A percentile compares a stretch with the other conserved stretches of the same genome.
Evolutionary conservation across 2,113 vertebrate species (phyloP).

Genomic region (Helogale parvula): DNA sequence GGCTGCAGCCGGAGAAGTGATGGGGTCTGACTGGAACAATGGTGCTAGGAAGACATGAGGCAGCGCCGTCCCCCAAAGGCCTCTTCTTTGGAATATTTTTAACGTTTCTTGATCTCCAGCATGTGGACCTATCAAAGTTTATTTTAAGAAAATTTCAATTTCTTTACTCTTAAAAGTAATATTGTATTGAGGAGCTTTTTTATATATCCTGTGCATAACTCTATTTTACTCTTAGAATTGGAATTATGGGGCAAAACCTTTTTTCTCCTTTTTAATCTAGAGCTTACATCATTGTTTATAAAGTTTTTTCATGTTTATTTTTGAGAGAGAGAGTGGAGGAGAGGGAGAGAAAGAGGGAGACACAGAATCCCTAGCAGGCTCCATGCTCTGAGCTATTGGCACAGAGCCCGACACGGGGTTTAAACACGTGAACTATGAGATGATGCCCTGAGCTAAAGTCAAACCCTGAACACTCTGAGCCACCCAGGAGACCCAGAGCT

Average conservation of each 20-base stretch:
- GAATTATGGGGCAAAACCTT: constrained; percentile 25
- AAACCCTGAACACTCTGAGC: too few relatives aligned
- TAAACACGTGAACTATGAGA: too few relatives aligned
- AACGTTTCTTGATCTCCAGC: background rate
- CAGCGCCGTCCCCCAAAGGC: background rate
- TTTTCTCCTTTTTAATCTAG: background rate
- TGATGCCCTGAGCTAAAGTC: too few relatives aligned
- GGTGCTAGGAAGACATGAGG: background rate
- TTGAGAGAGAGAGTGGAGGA: too few relatives aligned
- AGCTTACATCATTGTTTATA: background rate
- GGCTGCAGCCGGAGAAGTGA: too few relatives aligned
- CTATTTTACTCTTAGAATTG: background rate
- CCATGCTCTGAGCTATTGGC: too few relatives aligned
- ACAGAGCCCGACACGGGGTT: too few relatives aligned
- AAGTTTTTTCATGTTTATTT: too few relatives aligned
- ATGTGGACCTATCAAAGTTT: background rate
- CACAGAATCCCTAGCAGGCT: too few relatives aligned
- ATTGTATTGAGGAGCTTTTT: background rate
- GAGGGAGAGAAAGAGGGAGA: too few relatives aligned
- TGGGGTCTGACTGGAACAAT: background rate
- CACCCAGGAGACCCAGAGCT: background rate
- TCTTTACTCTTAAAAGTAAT: constrained; percentile 13
- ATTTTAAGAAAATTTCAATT: background rate
- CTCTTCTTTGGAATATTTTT: background rate
- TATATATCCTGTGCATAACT: background rate